Percentiles rank a stretch among this genome's conserved stretches.
phyloP scores from a whole-genome alignment of 1,140 invertebrate genomes.

The Drosophila ohnishii region DNA sequence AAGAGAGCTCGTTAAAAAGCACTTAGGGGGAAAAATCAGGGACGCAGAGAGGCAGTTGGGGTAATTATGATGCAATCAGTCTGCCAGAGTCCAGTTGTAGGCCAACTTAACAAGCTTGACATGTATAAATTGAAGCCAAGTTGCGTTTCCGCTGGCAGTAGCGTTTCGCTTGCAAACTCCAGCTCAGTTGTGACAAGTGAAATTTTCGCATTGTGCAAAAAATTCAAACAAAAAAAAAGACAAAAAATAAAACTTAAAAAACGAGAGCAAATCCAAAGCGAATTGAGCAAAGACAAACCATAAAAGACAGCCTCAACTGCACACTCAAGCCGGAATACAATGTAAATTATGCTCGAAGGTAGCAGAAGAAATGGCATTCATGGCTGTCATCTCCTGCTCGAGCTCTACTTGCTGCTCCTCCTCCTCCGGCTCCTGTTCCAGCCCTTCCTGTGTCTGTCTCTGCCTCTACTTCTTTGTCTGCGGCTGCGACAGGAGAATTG shows the following conservation, averaged over 20 bases:
- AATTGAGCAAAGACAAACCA: constrained; percentile 36
- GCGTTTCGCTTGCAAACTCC: constrained; percentile 6
- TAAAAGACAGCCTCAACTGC: constrained; percentile 51
- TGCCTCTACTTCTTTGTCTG: constrained; percentile 16
- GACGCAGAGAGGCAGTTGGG: constrained; percentile 34
- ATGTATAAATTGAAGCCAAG: constrained; percentile 58
- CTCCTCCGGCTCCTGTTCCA: background rate
- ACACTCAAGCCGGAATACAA: constrained; percentile 47
- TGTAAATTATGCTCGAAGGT: constrained; percentile 72
- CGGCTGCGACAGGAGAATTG: constrained; percentile 45
- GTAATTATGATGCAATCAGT: constrained; percentile 80
- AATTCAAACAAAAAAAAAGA: background rate
- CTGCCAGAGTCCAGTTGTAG: constrained; percentile 28
- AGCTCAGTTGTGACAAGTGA: constrained; percentile 30
- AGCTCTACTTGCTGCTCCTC: background rate
- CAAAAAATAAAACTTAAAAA: constrained; percentile 8
- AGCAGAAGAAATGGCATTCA: constrained; percentile 63
- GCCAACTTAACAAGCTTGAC: constrained; percentile 61
- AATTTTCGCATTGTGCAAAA: constrained; percentile 16
- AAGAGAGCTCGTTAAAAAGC: constrained; percentile 76
- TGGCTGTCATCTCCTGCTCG: constrained; percentile 59
- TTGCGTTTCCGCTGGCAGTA: constrained; percentile 13
- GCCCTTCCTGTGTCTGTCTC: constrained; percentile 35
- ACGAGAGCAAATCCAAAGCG: constrained; percentile 7
- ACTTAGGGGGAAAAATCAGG: constrained; percentile 55